Evolutionary conservation across 2,113 vertebrate genomes (phyloP), one percentile per base, ranked within the genome.

Genomic region (Sula dactylatra): DNA sequence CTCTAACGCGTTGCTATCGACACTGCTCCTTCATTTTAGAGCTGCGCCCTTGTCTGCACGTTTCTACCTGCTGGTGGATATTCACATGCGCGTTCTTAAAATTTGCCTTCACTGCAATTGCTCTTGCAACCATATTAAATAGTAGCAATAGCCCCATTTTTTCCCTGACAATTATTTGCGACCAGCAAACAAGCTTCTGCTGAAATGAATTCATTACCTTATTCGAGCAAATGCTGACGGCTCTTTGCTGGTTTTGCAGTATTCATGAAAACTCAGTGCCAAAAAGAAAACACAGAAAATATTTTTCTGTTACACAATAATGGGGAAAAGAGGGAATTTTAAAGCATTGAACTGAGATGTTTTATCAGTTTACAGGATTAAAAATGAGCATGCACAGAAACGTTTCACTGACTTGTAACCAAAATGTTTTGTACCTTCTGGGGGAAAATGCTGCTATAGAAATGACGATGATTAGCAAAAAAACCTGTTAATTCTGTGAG

Each of bases 11-110:
- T 15, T 61, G 72, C 19, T 22, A 1, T 22, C 2, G 9, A 20
- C 11, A 9, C 31, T 2, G 5, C 17, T 42, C 45, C 77, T 16
- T 24, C 29, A 0, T 21, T 14, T 34, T 19, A 25, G 47, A 49
- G 59, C 77, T 71, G 20, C 3, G 1, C 42, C 42, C 69, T 64
- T 4, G 1, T 11, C 44, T 1, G 0, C 0, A 7, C 9, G 1
- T 26, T 94, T 69, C 59, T 64, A 84, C 86, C 83, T 56, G 56
- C 50, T 9, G 3, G 9, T 5, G 40, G 31, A 58, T 40, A 32
- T 40, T 62, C 56, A 7, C 11, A 3, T 1, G 8, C 3, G 6
- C 9, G 3, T 54, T 47, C 49, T 26, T 21, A 70, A 82, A 42
- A 83, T 34, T 3, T 26, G 27, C 27, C 40, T 61, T 29, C 69